phyloP scores from a whole-genome alignment of 2,888 invertebrate species.

The Matsumyia berberina region DNA sequence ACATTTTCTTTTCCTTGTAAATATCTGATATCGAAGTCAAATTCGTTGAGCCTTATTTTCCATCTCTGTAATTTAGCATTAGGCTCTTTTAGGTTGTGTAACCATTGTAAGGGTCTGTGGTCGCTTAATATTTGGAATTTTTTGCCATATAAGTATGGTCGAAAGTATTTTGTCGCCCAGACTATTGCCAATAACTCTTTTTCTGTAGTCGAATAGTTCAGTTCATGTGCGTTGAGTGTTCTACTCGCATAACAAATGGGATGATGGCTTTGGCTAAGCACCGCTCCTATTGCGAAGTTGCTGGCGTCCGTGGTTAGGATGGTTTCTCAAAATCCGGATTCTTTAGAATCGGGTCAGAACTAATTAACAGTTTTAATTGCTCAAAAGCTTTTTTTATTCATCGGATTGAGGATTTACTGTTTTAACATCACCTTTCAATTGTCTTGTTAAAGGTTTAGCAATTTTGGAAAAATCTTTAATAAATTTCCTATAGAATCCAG shows the following conservation, averaged over 20 bases:
- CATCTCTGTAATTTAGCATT: slow-evolving; percentile 56
- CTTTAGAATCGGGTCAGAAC: not conserved
- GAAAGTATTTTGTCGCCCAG: too few relatives aligned
- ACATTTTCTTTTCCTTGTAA: slow-evolving; percentile 50
- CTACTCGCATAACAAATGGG: not conserved
- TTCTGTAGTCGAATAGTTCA: too few relatives aligned
- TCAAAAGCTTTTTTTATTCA: not conserved
- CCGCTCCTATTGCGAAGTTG: slow-evolving; percentile 2
- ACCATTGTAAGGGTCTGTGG: slow-evolving; percentile 59
- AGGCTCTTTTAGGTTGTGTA: slow-evolving; percentile 45
- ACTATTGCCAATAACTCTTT: too few relatives aligned
- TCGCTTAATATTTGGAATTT: slow-evolving; percentile 60
- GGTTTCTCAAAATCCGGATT: slow-evolving; percentile 2
- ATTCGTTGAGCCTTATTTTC: slow-evolving; percentile 60
- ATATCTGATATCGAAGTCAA: slow-evolving; percentile 57
- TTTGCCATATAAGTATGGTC: not conserved
- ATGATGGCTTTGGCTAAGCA: not conserved
- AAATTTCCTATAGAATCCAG: too few relatives aligned
- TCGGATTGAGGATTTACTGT: too few relatives aligned
- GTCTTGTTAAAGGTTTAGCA: too few relatives aligned
- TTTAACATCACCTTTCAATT: too few relatives aligned
- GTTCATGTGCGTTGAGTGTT: too few relatives aligned
- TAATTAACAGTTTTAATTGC: not conserved
- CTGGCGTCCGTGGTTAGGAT: slow-evolving; percentile 4
- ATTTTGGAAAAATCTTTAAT: too few relatives aligned